Conservation (phyloP, 2,797 vertebrate species). For the Lithobates pipiens region DNA sequence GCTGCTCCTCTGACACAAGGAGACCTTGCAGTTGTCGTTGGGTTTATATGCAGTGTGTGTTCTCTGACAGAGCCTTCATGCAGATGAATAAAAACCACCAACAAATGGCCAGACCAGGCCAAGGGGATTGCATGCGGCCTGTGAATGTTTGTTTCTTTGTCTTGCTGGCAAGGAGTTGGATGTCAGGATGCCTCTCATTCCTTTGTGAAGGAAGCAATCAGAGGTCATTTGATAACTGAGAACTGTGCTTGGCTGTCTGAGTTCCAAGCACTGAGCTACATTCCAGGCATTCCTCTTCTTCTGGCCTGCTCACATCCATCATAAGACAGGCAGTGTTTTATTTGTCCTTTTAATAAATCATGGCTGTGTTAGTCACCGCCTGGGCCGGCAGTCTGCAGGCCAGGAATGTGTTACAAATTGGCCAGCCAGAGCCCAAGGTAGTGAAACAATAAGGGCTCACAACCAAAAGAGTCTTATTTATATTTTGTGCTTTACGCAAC, state of each 20-base stretch:
- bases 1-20: slow-evolving; percentile 66
- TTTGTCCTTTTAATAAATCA: slow-evolving; percentile 83
- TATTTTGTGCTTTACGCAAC: slow-evolving; percentile 42
- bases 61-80: not conserved
- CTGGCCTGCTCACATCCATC: slow-evolving; percentile 75
- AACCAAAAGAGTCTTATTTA: slow-evolving; percentile 50
- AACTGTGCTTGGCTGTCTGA: slow-evolving; percentile 72
- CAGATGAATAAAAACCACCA: slow-evolving; percentile 25
- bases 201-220: slow-evolving; percentile 69
- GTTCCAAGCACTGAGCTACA: slow-evolving; percentile 67
- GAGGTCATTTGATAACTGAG: slow-evolving; percentile 66
- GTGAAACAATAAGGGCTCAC: slow-evolving; percentile 71
- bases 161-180: slow-evolving; percentile 66
- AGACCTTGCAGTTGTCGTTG: slow-evolving; percentile 50
- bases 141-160: slow-evolving; percentile 59
- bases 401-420: slow-evolving; percentile 77
- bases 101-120: slow-evolving; percentile 55
- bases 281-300: slow-evolving; percentile 77
- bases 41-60: not conserved
- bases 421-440: slow-evolving; percentile 73
- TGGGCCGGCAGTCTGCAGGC: slow-evolving; percentile 75
- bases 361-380: slow-evolving; percentile 78
- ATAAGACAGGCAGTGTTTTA: slow-evolving; percentile 81
- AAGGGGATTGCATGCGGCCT: slow-evolving; percentile 42
- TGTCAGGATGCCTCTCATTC: slow-evolving; percentile 73